phyloP scores from a whole-genome alignment of 2,888 invertebrate species.

The Drosophila putrida region DNA sequence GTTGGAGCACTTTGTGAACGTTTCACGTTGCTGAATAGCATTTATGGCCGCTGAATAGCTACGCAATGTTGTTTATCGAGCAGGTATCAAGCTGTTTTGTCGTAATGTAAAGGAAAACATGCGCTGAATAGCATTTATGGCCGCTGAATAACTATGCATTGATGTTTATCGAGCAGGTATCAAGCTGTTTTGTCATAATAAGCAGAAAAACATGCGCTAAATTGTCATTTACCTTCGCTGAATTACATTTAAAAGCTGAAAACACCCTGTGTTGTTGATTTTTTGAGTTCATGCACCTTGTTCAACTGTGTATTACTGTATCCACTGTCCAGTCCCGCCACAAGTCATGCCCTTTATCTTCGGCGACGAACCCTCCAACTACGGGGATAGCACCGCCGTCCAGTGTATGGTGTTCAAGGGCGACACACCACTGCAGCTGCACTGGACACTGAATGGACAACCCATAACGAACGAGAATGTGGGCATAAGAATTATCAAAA shows the following conservation, averaged over 20 bases:
- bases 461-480: slow-evolving; percentile 86
- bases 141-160: slow-evolving; percentile 23
- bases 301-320: background rate
- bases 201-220: slow-evolving; percentile 5
- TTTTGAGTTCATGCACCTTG: background rate
- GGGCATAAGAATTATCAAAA: slow-evolving; percentile 87
- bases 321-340: slow-evolving; percentile 87
- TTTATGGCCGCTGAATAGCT: slow-evolving; percentile 24
- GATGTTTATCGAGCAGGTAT: background rate
- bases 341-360: slow-evolving; percentile 92
- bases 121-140: slow-evolving; percentile 19
- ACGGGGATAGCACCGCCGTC: slow-evolving; percentile 91
- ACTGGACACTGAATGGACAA: slow-evolving; percentile 91
- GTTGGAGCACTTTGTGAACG: slow-evolving; percentile 62
- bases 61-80: background rate
- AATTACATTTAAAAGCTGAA: background rate
- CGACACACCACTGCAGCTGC: slow-evolving; percentile 91
- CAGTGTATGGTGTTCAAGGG: slow-evolving; percentile 92
- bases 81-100: slow-evolving; percentile 28
- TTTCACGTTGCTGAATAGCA: slow-evolving; percentile 22
- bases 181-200: slow-evolving; percentile 23
- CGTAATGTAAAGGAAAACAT: background rate
- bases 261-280: background rate
- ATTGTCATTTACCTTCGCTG: slow-evolving; percentile 2
- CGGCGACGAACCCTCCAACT: slow-evolving; percentile 91